Evolutionary conservation across 2,113 vertebrate genomes (phyloP), one percentile per base, ranked within the genome.

Genomic region (Nanorana parkeri): DNA sequence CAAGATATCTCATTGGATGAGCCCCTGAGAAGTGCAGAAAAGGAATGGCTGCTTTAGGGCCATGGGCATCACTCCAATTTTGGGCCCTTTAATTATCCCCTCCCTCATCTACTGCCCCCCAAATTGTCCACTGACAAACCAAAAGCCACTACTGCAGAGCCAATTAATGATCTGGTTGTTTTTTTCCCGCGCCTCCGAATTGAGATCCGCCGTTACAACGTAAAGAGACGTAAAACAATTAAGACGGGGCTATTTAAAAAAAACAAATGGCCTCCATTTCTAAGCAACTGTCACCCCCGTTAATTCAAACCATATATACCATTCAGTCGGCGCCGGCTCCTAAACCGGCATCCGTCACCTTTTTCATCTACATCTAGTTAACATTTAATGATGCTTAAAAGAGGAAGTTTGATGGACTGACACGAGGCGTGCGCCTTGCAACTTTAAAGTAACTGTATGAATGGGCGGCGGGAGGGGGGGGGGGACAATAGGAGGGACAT

Each of bases 381-480:
- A 86, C 86, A 60, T 87, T 90, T 86, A 88, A 86, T 78, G 88
- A 83, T 87, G 77, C 21, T 64, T 81, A 86, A 85, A 87, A 58
- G 41, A 78, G 80, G 54, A 86, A 84, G 89, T 86, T 77, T 87
- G 87, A 69, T 86, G 72, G 90, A 80, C 88, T 92, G 89, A 88
- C 87, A 24, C 85, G 88, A 24, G 90, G 88, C 71, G 89, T 93
- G 90, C 88, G 89, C 84, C 72, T 84, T 85, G 88, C 85, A 84
- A 88, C 84, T 87, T 74, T 89, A 89, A 78, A 51, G 88, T 86
- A 64, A 87, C 84, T 86, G 90, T 88, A 84, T 85, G 81, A 87
- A 85, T 20, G 82, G 41, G 71, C 71, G 19, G 78, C 80, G 61
- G 89, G 32, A 80, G 41, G 71, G 54, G 19, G 78, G 79, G 61